Conservation (phyloP, 2,888 invertebrate genomes). For the Lampropteryx suffumata region DNA sequence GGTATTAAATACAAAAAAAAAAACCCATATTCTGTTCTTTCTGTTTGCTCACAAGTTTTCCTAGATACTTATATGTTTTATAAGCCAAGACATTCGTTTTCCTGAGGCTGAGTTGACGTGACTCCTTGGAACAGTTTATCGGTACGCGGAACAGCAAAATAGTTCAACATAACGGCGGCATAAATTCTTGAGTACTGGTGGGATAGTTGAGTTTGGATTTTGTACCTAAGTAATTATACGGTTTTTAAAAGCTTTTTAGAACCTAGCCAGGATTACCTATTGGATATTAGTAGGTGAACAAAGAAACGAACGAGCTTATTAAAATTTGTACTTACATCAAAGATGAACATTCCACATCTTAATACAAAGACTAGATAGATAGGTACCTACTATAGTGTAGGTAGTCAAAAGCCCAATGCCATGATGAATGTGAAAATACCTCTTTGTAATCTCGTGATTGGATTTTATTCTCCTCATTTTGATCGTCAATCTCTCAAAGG, state of each 20-base stretch:
- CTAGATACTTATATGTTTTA: constrained; percentile 51
- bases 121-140: constrained; percentile 48
- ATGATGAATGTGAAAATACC: constrained; percentile 31
- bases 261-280: background rate
- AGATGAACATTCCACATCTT: constrained; percentile 20
- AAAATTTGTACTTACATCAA: constrained; percentile 11
- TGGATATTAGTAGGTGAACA: background rate
- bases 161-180: background rate
- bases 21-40: background rate
- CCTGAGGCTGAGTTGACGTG: constrained; percentile 45
- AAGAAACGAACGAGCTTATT: constrained; percentile 12
- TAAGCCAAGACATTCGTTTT: constrained; percentile 58
- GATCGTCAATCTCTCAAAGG: constrained; percentile 62
- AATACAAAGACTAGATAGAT: constrained; percentile 25
- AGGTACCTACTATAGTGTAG: constrained; percentile 23
- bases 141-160: constrained; percentile 11
- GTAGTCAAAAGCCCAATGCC: constrained; percentile 33
- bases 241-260: no score
- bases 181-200: no score
- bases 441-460: constrained; percentile 53
- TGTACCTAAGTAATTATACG: no score
- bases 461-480: constrained; percentile 68
- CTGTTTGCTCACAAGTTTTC: constrained; percentile 42
- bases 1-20: background rate
- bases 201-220: no score